Evolutionary conservation across 2,888 invertebrate species (phyloP).

Genomic region (Amphipyra berbera): DNA sequence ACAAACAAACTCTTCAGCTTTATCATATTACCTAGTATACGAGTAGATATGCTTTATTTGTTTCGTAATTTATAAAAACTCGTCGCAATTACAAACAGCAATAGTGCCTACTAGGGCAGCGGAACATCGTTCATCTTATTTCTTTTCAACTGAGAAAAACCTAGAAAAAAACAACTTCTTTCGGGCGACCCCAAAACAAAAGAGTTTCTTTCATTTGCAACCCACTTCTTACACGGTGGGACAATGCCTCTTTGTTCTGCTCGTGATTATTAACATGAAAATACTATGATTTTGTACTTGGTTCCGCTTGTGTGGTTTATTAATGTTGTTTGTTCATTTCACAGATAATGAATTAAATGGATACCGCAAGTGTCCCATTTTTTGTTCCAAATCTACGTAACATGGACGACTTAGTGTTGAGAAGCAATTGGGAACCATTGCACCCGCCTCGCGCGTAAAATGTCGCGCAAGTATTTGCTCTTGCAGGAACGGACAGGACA

Average conservation of each 20-base stretch:
- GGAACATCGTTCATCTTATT: slow-evolving; percentile 43
- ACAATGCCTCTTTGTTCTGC: slow-evolving; percentile 76
- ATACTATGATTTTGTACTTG: slow-evolving; percentile 47
- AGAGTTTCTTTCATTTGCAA: slow-evolving; percentile 69
- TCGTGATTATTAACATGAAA: slow-evolving; percentile 75
- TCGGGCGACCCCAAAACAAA: slow-evolving; percentile 74
- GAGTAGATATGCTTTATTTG: too few species aligned
- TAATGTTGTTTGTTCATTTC: slow-evolving; percentile 22
- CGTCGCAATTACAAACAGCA: slow-evolving; percentile 14
- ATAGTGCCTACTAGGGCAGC: slow-evolving; percentile 42
- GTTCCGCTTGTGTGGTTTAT: slow-evolving; percentile 39
- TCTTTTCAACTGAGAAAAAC: slow-evolving; percentile 46
- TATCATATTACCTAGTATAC: too few species aligned
- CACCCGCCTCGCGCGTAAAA: too few species aligned
- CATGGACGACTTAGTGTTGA: too few species aligned
- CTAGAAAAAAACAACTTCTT: slow-evolving; percentile 58
- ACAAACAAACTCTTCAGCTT: too few species aligned
- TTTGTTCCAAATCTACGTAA: too few species aligned
- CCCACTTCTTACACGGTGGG: slow-evolving; percentile 73
- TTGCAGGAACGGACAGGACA: too few species aligned
- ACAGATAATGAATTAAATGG: too few species aligned
- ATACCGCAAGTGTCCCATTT: too few species aligned
- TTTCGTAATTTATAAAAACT: background rate
- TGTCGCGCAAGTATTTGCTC: too few species aligned
- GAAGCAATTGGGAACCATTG: too few species aligned